Evolutionary conservation across 2,888 invertebrate genomes (phyloP).

Genomic region (Agonopterix subpropinquella): DNA sequence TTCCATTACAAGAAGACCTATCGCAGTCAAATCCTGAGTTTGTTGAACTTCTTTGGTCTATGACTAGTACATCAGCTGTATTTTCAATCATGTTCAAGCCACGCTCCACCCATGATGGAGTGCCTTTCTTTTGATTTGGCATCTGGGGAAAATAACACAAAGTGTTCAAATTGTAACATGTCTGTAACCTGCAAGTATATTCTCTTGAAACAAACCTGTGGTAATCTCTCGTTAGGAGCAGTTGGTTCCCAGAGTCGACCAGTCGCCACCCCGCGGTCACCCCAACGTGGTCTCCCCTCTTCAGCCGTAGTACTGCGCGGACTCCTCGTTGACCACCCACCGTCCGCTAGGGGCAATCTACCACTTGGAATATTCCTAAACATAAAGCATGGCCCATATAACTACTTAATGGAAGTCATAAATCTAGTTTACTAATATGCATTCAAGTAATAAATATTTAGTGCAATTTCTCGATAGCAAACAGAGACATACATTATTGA

Average conservation of each 20-base stretch:
- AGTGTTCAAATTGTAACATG: background rate
- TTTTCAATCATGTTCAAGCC: slow-evolving; percentile 72
- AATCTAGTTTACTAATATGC: background rate
- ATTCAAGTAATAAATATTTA: background rate
- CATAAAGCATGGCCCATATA: background rate
- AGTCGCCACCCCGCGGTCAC: slow-evolving; percentile 80
- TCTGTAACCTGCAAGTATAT: background rate
- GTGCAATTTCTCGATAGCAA: background rate
- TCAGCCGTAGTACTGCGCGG: slow-evolving; percentile 49
- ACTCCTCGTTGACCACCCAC: slow-evolving; percentile 54
- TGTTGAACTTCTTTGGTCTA: slow-evolving; percentile 71
- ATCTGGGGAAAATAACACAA: slow-evolving; percentile 38
- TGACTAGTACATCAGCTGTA: slow-evolving; percentile 71
- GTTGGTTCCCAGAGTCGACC: slow-evolving; percentile 81
- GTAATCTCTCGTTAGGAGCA: slow-evolving; percentile 62
- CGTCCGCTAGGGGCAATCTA: background rate
- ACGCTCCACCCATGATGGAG: slow-evolving; percentile 75
- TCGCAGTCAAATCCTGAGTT: slow-evolving; percentile 64
- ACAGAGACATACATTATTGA: too few relatives aligned
- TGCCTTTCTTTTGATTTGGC: slow-evolving; percentile 67
- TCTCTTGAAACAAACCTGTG: slow-evolving; percentile 44
- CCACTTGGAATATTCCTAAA: background rate
- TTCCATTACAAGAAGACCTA: slow-evolving; percentile 61
- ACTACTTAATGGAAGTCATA: background rate
- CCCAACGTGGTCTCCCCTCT: slow-evolving; percentile 84